Base-by-base conservation (phyloP, 1,140 invertebrate genomes). In the Kradibia gibbosae region DNA sequence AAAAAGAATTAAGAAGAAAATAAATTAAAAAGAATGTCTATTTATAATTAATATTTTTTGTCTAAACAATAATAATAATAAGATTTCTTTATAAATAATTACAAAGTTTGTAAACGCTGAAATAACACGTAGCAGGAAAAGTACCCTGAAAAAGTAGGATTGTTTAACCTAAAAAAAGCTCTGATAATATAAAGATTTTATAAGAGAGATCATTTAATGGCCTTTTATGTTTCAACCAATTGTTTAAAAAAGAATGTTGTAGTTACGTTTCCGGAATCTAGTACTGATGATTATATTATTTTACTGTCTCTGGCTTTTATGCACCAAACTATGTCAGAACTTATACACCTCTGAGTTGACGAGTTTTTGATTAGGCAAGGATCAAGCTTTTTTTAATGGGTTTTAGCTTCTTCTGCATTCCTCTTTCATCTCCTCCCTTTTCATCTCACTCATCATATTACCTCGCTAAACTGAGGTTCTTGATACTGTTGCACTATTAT, bases 341-440 rank as follows among this genome's bases (percentile, higher is more conserved):
- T 28, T 50, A 36, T n/a, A 53, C 82, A 82, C 28, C 57, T 34
- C 8, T 36, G 76, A 82, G 85, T 88, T 91, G 90, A 91, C 88
- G 90, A 90, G 88, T 89, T 89, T 90, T 87, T 90, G 89, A 90
- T 89, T 89, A 90, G 90, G 85, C 88, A 83, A 86, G 85, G 84
- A 83, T 77, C 88, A 89, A 86, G 84, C 88, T 88, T 84, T 86
- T 89, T 85, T 87, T 90, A 90, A 90, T 89, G 87, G 85, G 89
- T 88, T 88, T 82, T 34, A 45, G 74, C 83, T 83, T 80, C 60
- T 80, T 83, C 75, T 74, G 28, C 20, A 5, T 3, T n/a, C 15
- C 15, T 11, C 20, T 71, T 71, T 75, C 79, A 78, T 83, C 45
- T 70, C 76, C 83, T 82, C 80, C 57, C 82, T 83, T 77, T 76